Evolutionary conservation across 2,113 vertebrate genomes (phyloP).

Genomic region (Nymphicus hollandicus): DNA sequence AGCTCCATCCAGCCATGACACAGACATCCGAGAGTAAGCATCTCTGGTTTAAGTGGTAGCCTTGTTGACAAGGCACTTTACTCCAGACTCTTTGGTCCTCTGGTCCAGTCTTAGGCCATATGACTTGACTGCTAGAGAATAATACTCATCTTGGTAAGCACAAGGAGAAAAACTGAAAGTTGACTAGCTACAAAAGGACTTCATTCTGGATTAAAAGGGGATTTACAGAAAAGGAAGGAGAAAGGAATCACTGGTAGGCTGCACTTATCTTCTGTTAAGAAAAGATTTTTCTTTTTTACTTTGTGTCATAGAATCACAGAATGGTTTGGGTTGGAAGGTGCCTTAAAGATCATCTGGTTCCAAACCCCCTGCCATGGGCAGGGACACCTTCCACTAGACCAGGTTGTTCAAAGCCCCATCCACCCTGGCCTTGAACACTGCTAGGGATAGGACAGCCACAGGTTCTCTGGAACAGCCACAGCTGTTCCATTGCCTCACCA

Average conservation of each 20-base stretch:
- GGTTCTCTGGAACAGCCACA: not conserved
- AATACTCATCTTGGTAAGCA: not conserved
- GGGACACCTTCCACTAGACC: not conserved
- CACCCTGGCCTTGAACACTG: not conserved
- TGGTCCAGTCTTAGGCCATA: not conserved
- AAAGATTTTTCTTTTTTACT: not conserved
- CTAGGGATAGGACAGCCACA: not conserved
- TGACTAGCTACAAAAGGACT: not conserved
- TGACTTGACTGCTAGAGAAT: not conserved
- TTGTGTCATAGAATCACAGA: not conserved
- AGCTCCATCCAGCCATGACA: not conserved
- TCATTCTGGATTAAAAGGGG: not conserved
- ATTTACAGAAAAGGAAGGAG: not conserved
- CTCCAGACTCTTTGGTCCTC: not conserved
- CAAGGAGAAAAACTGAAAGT: not conserved
- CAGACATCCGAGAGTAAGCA: rapidly evolving
- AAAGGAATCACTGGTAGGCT: not conserved
- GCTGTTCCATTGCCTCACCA: not conserved
- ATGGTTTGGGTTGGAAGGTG: not conserved
- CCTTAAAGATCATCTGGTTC: not conserved
- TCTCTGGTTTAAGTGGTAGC: not conserved
- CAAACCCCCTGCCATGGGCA: not conserved
- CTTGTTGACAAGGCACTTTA: not conserved
- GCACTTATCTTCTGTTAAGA: not conserved
- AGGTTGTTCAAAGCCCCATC: not conserved